Evolutionary conservation across 1,140 invertebrate species (phyloP).

Genomic region (Eulimnadia texana): DNA sequence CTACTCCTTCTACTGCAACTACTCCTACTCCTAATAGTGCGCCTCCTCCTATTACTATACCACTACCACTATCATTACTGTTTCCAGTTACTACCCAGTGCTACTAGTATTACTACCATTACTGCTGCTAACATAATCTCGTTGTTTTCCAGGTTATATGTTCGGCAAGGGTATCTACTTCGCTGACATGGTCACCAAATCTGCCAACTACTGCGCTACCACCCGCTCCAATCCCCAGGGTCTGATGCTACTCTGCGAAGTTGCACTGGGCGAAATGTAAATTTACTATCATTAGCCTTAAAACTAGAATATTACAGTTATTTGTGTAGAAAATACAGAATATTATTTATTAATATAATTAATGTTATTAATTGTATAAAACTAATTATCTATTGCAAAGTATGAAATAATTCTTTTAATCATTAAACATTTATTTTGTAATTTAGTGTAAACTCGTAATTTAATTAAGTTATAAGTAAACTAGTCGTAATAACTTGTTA

Average conservation of each 20-base stretch:
- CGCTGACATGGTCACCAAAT: constrained; percentile 98
- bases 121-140: too few species aligned
- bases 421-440: too few species aligned
- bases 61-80: neutral
- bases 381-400: too few species aligned
- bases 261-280: constrained; percentile 85
- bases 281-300: constrained; percentile 22
- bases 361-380: neutral
- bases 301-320: neutral
- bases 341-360: neutral
- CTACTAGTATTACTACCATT: too few species aligned
- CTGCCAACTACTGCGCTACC: constrained; percentile 91
- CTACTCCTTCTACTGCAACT: too few species aligned
- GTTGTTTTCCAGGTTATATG: constrained; percentile 93
- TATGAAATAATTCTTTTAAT: too few species aligned
- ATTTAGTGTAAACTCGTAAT: neutral
- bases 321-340: neutral
- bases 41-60: too few species aligned
- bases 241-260: constrained; percentile 82
- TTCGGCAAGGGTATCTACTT: constrained; percentile 95
- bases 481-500: too few species aligned
- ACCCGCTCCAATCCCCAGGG: constrained; percentile 52
- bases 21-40: too few species aligned
- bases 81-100: neutral
- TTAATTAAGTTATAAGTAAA: neutral